Conservation (phyloP, 2,888 invertebrate genomes). For the Acleris literana region DNA sequence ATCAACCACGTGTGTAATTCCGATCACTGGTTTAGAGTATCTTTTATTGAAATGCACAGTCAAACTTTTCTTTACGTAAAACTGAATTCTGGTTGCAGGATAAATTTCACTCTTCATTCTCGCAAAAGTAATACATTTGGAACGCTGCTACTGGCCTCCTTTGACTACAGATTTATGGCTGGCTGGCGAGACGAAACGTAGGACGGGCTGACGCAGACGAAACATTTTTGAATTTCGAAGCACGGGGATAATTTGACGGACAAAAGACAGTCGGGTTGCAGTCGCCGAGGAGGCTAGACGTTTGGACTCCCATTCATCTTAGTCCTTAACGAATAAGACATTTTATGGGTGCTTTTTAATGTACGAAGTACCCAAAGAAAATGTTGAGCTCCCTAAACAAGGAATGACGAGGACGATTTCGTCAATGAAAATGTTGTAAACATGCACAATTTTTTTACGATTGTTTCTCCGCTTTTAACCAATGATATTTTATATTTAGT, state of each 20-base stretch:
- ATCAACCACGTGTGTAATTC: too few species aligned
- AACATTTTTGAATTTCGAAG: conserved; percentile 19
- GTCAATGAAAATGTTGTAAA: too few species aligned
- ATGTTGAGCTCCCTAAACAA: too few species aligned
- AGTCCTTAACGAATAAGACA: neutral
- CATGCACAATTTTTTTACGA: too few species aligned
- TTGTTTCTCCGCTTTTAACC: too few species aligned
- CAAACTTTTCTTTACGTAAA: neutral
- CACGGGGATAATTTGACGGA: conserved; percentile 12
- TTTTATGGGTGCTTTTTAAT: too few species aligned
- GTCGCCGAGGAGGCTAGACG: conserved; percentile 14
- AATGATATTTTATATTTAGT: too few species aligned
- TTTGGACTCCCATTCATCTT: neutral
- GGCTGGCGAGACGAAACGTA: conserved; percentile 20
- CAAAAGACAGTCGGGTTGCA: conserved; percentile 18
- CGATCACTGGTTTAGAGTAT: too few species aligned
- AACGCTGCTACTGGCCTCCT: neutral
- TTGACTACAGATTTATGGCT: conserved; percentile 9
- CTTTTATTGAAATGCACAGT: too few species aligned
- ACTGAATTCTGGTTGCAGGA: neutral
- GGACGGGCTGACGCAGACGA: conserved; percentile 7
- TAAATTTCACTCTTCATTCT: neutral
- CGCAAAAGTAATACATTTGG: neutral
- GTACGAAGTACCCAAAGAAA: too few species aligned
- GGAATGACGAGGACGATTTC: too few species aligned